phyloP scores from a whole-genome alignment of 2,888 invertebrate genomes.

The Nebria salina region DNA sequence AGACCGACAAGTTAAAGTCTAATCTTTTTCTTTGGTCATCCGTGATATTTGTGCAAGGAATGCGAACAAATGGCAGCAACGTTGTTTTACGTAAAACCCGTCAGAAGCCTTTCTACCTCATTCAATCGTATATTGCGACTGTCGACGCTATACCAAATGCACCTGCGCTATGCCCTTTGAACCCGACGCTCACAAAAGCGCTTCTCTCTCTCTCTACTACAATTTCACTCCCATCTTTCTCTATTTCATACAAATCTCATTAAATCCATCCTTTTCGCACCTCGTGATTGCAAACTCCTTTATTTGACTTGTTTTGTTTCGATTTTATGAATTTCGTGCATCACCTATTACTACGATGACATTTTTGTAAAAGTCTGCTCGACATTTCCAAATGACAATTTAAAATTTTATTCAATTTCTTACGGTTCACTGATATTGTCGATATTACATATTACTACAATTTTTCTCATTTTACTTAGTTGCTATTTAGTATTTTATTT shows the following conservation, averaged over 20 bases:
- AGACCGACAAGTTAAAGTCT: background rate
- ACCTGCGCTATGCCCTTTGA: slow-evolving; percentile 32
- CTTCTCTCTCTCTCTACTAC: background rate
- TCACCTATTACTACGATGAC: slow-evolving; percentile 5
- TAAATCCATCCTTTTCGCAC: background rate
- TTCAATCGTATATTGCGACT: background rate
- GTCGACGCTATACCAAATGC: background rate
- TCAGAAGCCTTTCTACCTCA: background rate
- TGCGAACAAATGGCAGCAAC: background rate
- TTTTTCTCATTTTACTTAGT: too few species aligned
- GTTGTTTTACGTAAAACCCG: background rate
- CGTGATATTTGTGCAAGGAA: slow-evolving; percentile 10
- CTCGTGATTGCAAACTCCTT: background rate
- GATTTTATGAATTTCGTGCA: background rate
- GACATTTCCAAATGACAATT: slow-evolving; percentile 11
- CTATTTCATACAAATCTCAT: background rate
- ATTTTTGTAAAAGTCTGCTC: slow-evolving; percentile 13
- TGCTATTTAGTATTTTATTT: too few species aligned
- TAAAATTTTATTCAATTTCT: background rate
- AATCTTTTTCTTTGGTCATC: slow-evolving; percentile 15
- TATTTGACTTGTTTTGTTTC: background rate
- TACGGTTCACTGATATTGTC: background rate
- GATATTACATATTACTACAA: too few species aligned
- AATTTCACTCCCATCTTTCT: background rate
- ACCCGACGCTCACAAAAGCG: slow-evolving; percentile 20